phyloP scores from a whole-genome alignment of 2,797 vertebrate species.

The Coracias cyanogaster region DNA sequence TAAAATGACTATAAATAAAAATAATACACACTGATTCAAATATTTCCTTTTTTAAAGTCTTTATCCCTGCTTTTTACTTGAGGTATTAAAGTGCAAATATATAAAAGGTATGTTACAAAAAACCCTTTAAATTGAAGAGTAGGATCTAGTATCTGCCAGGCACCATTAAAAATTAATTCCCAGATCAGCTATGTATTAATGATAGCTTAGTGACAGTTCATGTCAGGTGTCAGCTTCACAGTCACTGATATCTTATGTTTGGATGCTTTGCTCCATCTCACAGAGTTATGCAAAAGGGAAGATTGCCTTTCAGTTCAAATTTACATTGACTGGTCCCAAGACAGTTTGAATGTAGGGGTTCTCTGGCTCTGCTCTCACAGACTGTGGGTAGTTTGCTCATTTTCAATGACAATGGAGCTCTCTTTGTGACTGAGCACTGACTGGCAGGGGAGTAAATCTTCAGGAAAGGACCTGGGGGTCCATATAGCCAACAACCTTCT shows the following conservation, averaged over 20 bases:
- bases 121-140: neutral
- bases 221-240: neutral
- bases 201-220: neutral
- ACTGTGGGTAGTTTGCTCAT: accelerated
- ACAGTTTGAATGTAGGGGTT: neutral
- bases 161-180: neutral
- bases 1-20: neutral
- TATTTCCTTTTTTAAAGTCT: neutral
- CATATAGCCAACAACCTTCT: neutral
- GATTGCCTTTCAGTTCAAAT: neutral
- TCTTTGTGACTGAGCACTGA: neutral
- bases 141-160: neutral
- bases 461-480: neutral
- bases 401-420: neutral
- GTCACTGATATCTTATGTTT: neutral
- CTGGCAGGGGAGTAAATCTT: neutral
- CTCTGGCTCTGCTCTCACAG: neutral
- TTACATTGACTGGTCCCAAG: neutral
- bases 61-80: neutral
- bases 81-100: neutral
- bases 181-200: neutral
- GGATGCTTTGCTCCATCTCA: neutral
- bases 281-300: neutral
- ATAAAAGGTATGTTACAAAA: neutral
- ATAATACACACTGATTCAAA: neutral